These are phyloP conservation scores for Anneissia japonica DNA, from an alignment of 35 echinoderm and acorn worm species.

Conservation along the genomic window DNA sequence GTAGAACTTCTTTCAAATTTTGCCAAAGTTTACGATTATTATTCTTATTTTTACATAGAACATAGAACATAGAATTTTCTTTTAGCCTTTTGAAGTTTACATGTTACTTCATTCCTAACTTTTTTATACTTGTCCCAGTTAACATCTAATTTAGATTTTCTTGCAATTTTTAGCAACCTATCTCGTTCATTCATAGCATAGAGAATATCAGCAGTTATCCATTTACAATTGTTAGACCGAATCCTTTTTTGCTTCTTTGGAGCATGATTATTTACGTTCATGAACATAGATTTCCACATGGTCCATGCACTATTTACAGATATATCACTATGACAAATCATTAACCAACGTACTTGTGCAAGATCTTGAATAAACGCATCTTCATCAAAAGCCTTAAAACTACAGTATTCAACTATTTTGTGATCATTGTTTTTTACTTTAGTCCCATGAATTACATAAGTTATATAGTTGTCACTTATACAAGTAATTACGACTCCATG, in stretches of 20 bases:
- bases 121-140: not conserved
- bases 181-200: not conserved
- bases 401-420: not conserved
- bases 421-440: not conserved
- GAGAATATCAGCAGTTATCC: not conserved
- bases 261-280: not conserved
- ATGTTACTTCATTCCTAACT: too few species aligned
- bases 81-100: too few species aligned
- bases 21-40: too few species aligned
- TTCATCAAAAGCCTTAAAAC: not conserved
- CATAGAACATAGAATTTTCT: too few species aligned
- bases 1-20: too few species aligned
- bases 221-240: not conserved
- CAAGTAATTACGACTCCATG: not conserved
- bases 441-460: not conserved
- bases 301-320: not conserved
- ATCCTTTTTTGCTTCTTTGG: not conserved
- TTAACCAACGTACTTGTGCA: not conserved
- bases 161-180: not conserved
- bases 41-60: too few species aligned
- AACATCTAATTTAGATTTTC: not conserved
- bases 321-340: not conserved
- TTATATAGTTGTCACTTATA: not conserved
- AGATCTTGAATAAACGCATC: not conserved
- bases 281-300: not conserved